Evolutionary conservation across 1,140 invertebrate species (phyloP), one percentile per base, ranked within the genome.

Genomic region (Littorina saxatilis): DNA sequence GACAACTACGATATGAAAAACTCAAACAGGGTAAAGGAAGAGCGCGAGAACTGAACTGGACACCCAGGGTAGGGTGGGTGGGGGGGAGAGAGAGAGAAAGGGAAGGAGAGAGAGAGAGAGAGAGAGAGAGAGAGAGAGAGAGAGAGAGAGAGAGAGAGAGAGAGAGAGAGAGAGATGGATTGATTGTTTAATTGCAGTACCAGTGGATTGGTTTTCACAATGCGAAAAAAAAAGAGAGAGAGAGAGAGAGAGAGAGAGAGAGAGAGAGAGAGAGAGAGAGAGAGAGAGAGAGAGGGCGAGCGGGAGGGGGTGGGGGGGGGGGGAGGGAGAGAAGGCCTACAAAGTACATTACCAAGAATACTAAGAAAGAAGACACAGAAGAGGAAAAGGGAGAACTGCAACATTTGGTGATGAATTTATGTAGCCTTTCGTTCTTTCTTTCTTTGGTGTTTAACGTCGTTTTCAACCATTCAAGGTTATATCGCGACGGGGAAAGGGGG

Each of bases 161-260:
- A 58, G 9, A 58, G 55, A 58, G 9, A 58, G 55, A 58, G 9
- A 58, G 9, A 58, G 9, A 58, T 9, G n/a, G 55, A 58, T 9
- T 13, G 55, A 58, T 47, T 47, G 7, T 9, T 47, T 47, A 47
- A 9, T 17, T 17, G 17, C 43, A 47, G 43, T 47, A 9, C 43
- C 43, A 47, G 43, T n/a, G n/a, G n/a, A 47, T 17, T 9, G 5
- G 43, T 47, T 17, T 47, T 47, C 43, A 47, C 7, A 47, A 47
- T 5, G 17, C 17, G n/a, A 47, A 47, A 9, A 5, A 9, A 47
- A 17, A 17, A 2, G 9, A 39, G 35, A 66, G 9, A 66, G 61
- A 66, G n/a, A 66, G 61, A 66, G 5, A 66, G 61, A 66, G 5
- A 66, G 61, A 66, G n/a, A 66, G 61, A 66, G 61, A 32, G 61